A percentile compares a stretch with the other conserved stretches of the same genome.
These are phyloP conservation scores for Epinotia bilunana DNA, from an alignment of 2,888 invertebrate species.

Conservation along the genomic window DNA sequence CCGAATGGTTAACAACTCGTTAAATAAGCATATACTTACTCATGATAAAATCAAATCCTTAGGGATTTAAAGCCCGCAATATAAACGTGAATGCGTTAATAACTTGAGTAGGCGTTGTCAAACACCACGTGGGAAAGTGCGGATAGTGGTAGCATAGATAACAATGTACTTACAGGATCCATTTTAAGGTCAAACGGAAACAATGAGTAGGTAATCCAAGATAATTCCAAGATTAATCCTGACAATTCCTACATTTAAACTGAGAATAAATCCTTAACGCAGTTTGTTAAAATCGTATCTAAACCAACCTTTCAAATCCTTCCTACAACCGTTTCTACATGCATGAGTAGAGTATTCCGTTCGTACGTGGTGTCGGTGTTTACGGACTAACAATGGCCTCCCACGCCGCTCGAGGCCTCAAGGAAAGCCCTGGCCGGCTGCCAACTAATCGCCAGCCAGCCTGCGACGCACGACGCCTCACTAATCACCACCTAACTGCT, in stretches of 20 bases:
- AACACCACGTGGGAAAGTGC: constrained; percentile 1
- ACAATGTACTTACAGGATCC: background rate
- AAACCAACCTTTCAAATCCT: background rate
- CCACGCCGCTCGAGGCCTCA: constrained; percentile 26
- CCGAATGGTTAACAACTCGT: background rate
- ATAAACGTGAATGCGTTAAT: background rate
- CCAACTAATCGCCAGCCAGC: constrained; percentile 41
- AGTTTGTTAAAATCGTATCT: background rate
- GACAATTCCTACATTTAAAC: background rate
- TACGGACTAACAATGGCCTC: constrained; percentile 23
- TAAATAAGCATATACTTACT: background rate
- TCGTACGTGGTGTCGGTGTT: constrained; percentile 14
- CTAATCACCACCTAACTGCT: constrained; percentile 39
- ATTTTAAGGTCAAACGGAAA: background rate
- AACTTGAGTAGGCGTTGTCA: background rate
- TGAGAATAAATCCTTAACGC: background rate
- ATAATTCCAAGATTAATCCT: background rate
- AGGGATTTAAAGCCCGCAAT: constrained; percentile 1
- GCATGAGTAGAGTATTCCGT: background rate
- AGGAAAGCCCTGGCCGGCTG: constrained; percentile 39
- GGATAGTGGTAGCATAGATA: background rate
- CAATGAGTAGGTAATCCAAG: background rate
- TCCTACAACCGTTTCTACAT: background rate
- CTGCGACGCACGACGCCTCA: constrained; percentile 37
- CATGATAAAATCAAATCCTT: background rate